These are phyloP conservation scores for Leucophenga varia DNA, from an alignment of 1,140 invertebrate genomes.

Conservation along the genomic window DNA sequence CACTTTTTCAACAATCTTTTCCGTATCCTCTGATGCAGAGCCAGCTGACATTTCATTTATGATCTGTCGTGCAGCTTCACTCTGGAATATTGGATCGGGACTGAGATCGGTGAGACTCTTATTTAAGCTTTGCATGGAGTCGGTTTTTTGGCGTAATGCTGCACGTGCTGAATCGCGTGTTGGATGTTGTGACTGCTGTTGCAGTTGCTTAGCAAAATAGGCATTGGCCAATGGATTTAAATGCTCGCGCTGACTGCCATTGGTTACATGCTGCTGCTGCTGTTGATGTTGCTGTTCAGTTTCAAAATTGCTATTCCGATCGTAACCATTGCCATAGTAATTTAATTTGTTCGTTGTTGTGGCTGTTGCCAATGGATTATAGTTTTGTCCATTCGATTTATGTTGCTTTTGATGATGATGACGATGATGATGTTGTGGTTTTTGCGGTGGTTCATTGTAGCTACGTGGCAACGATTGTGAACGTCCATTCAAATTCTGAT, in stretches of 20 bases:
- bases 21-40: conserved; percentile 57
- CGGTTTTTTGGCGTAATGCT: conserved; percentile 47
- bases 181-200: conserved; percentile 40
- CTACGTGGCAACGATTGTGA: conserved; percentile 48
- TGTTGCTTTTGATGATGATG: conserved; percentile 28
- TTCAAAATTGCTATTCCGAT: conserved; percentile 50
- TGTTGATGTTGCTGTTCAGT: conserved; percentile 21
- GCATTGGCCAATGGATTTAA: conserved; percentile 50
- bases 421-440: conserved; percentile 11
- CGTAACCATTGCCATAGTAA: conserved; percentile 30
- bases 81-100: conserved; percentile 72
- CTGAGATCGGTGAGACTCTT: conserved; percentile 54
- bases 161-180: conserved; percentile 37
- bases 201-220: conserved; percentile 49
- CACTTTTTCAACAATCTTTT: conserved; percentile 54
- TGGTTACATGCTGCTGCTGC: conserved; percentile 23
- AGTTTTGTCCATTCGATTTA: conserved; percentile 42
- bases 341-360: conserved; percentile 10
- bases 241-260: conserved; percentile 29
- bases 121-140: conserved; percentile 55
- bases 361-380: neutral
- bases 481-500: conserved; percentile 36
- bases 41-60: conserved; percentile 76
- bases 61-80: conserved; percentile 80
- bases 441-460: conserved; percentile 42